Conservation (phyloP, 92 coral and sea anemone species). For the Hydrozoanthus gracilis region DNA sequence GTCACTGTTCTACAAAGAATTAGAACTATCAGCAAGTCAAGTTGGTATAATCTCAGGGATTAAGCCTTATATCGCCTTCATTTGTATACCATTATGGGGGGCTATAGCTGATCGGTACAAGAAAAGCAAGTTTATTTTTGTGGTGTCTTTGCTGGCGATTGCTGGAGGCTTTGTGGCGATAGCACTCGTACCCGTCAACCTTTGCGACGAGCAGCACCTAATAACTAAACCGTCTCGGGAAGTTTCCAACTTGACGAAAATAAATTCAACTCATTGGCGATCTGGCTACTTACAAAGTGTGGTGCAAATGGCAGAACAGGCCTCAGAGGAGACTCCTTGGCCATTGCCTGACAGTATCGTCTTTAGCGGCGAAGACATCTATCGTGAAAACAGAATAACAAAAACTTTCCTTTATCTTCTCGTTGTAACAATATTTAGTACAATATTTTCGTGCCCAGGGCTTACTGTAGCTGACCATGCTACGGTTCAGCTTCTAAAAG, state of each 20-base stretch:
- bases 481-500: conserved; percentile 89
- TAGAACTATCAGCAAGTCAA: conserved; percentile 86
- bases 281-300: conserved; percentile 59
- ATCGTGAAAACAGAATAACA: conserved; percentile 51
- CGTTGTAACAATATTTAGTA: conserved; percentile 80
- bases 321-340: conserved; percentile 85
- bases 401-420: conserved; percentile 79
- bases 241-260: conserved; percentile 21
- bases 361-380: conserved; percentile 53
- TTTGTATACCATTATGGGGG: conserved; percentile 90
- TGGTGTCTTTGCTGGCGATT: conserved; percentile 79
- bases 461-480: conserved; percentile 95
- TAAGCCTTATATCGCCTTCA: conserved; percentile 89
- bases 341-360: conserved; percentile 73
- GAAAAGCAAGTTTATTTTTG: conserved; percentile 74
- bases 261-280: conserved; percentile 11
- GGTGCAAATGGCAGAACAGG: conserved; percentile 75
- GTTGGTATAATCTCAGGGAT: conserved; percentile 85
- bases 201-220: conserved; percentile 66
- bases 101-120: conserved; percentile 83
- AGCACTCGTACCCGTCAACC: conserved; percentile 81
- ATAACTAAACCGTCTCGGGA: conserved; percentile 37
- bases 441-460: conserved; percentile 92
- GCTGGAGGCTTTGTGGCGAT: conserved; percentile 79
- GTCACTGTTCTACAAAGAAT: conserved; percentile 80